These are phyloP conservation scores for Willisornis vidua DNA, from an alignment of 2,113 vertebrate species.

Conservation along the genomic window DNA sequence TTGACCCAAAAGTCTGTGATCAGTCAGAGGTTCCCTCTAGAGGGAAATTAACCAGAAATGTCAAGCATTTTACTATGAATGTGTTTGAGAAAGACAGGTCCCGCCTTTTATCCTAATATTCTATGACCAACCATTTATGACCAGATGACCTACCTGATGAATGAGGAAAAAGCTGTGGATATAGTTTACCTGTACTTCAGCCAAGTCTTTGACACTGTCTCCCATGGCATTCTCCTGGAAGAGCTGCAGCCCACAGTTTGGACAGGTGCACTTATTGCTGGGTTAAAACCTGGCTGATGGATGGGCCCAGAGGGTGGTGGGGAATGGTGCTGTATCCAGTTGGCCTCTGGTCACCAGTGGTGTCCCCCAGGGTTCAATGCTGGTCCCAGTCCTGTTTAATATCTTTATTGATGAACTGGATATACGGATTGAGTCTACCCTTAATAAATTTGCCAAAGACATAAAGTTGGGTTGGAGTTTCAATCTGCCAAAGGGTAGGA, in stretches of 20 bases:
- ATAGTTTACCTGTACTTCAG: neutral
- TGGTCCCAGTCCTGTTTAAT: neutral
- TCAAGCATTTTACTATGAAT: neutral
- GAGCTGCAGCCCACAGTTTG: neutral
- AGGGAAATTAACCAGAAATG: neutral
- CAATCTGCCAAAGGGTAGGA: neutral
- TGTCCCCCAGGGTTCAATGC: neutral
- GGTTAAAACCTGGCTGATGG: neutral
- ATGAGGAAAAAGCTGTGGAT: neutral
- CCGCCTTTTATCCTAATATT: too few species aligned
- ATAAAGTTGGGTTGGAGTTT: neutral
- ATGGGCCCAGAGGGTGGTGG: neutral
- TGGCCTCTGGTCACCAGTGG: neutral
- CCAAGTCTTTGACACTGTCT: rapidly evolving
- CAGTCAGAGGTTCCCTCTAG: neutral
- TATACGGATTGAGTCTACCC: rapidly evolving
- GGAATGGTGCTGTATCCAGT: neutral
- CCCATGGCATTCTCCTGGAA: neutral
- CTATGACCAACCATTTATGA: neutral
- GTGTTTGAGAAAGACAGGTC: rapidly evolving
- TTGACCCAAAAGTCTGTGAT: neutral
- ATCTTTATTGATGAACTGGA: neutral
- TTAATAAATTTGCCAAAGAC: rapidly evolving
- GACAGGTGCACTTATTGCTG: neutral
- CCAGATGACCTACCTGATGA: neutral